These are phyloP conservation scores for Poeciliopsis retropinna DNA, from an alignment of 2,113 vertebrate species.

Conservation along the genomic window DNA sequence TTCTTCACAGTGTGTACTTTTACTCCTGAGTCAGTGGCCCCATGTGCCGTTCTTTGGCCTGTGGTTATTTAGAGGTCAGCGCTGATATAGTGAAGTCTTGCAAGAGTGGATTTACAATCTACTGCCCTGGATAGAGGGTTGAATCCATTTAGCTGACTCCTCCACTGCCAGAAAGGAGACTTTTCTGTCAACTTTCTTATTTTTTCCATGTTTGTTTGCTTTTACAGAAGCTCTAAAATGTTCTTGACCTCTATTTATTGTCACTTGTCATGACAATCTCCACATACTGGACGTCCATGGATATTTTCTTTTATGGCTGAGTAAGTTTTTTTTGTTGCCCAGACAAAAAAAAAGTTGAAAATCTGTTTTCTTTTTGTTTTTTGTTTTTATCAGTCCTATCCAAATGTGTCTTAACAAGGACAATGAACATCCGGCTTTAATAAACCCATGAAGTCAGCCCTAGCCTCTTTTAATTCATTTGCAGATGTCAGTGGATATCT, in stretches of 20 bases:
- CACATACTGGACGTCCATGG: background rate
- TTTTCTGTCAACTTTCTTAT: conserved; percentile 22
- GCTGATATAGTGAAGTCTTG: conserved; percentile 69
- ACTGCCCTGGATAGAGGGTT: conserved; percentile 55
- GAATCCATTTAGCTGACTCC: conserved; percentile 53
- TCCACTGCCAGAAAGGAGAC: conserved; percentile 21
- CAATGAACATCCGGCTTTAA: background rate
- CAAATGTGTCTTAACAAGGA: background rate
- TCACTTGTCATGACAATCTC: conserved; percentile 25
- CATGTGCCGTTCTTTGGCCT: conserved; percentile 67
- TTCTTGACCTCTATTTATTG: background rate
- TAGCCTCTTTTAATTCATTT: background rate
- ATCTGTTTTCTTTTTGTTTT: background rate
- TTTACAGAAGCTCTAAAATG: conserved; percentile 1
- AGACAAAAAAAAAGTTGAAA: background rate
- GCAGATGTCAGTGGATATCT: background rate
- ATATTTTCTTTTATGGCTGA: background rate
- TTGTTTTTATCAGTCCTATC: background rate
- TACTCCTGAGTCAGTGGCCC: conserved; percentile 56
- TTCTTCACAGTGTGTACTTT: conserved; percentile 50
- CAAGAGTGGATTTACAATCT: conserved; percentile 73
- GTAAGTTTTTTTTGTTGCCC: background rate
- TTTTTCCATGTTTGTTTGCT: conserved; percentile 33
- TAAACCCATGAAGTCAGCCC: background rate
- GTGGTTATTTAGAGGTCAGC: conserved; percentile 74